These are phyloP conservation scores for Triops cancriformis DNA, from an alignment of 1,140 invertebrate species.

Conservation along the genomic window DNA sequence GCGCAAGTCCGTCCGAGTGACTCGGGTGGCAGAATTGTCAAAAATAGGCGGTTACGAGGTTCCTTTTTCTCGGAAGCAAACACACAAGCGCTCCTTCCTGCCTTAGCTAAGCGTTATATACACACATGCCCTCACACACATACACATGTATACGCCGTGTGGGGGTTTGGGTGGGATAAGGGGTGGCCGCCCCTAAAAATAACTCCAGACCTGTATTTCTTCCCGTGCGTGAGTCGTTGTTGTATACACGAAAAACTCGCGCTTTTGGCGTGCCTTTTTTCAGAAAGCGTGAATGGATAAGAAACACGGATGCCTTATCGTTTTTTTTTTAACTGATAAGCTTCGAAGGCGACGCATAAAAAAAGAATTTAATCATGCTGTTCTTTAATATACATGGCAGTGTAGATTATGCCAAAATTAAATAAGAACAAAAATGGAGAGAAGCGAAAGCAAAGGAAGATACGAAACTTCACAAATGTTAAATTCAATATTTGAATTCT, in stretches of 20 bases:
- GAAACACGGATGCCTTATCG: not conserved
- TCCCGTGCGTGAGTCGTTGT: no score
- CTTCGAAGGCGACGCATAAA: no score
- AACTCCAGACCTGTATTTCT: not conserved
- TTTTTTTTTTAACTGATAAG: no score
- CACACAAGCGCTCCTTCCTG: not conserved
- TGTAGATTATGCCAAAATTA: no score
- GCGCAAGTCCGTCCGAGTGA: not conserved
- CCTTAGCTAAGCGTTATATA: not conserved
- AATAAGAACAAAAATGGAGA: no score
- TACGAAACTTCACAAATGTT: no score
- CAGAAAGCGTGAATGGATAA: not conserved
- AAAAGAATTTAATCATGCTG: no score
- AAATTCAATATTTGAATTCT: no score
- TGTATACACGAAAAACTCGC: no score
- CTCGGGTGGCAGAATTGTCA: not conserved
- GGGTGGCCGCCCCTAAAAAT: not conserved
- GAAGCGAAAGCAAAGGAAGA: no score
- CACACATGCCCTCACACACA: not conserved
- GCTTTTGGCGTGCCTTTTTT: not conserved
- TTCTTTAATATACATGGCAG: no score
- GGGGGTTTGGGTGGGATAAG: not conserved
- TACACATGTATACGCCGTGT: no score
- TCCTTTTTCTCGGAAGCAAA: not conserved
- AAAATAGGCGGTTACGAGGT: slow-evolving; percentile 1